Base-by-base conservation (phyloP, 64 coral and sea anemone genomes). In the Dendrophyllia cribrosa region DNA sequence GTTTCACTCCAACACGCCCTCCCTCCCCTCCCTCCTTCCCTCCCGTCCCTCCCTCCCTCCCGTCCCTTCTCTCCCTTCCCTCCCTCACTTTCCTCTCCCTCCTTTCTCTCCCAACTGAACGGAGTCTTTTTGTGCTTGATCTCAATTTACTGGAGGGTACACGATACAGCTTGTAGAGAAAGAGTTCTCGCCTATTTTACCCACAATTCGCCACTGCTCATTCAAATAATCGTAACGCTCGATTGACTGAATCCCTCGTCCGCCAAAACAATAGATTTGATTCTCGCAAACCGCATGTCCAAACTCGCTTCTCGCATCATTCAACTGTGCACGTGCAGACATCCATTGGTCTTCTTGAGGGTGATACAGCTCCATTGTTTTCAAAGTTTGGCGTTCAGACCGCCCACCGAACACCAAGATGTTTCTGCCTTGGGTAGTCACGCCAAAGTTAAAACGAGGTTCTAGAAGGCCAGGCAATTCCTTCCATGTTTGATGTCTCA, bases 381-480 rank as follows among this genome's bases (percentile, higher is more conserved):
- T 72, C 61, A 96, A 67, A 82, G 68, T 88, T 5, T 91, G 89
- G 22, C 77, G 79, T 13, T 96, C 92, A 34, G 87, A 77, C 67
- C 94, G 66, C 3, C 94, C 90, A 3, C 94, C 94, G n/a, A 92
- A 66, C 3, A 87, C 94, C 58, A 92, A 96, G 15, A 96, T 88
- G 9, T 13, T 88, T 7, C 81, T 76, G 0, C 58, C 89, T 23
- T 50, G 43, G 22, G 87, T 63, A 17, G 56, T 22, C n/a, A 88
- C 89, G 1, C 89, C 94, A 20, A 96, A 75, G 34, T 81, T 68
- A 15, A 96, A 96, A 12, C 94, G 90, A 51, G 86, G 75, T 19
- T 85, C 81, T 24, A 47, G 69, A 56, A 88, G 86, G 12, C 73
- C 82, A 13, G 86, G 69, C 0, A 95, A 59, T 3, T 83, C 20